phyloP scores from a whole-genome alignment of 2,113 vertebrate species.

The Aspiorhynchus laticeps region DNA sequence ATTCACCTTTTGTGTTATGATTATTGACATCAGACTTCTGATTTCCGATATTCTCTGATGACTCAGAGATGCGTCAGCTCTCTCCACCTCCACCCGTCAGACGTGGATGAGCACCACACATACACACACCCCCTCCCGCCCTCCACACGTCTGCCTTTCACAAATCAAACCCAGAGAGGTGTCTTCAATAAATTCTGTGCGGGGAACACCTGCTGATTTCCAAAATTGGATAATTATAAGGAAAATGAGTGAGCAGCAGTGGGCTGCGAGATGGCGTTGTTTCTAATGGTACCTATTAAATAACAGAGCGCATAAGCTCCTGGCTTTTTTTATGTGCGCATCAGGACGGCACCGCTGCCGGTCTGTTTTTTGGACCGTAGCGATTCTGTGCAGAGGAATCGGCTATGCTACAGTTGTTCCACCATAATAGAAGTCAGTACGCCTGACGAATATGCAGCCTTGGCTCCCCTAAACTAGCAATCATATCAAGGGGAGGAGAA shows the following conservation, averaged over 20 bases:
- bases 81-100: constrained; percentile 39
- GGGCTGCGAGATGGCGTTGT: constrained; percentile 57
- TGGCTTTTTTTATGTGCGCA: constrained; percentile 53
- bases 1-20: neutral
- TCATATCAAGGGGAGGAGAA: constrained; percentile 44
- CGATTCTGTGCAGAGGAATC: constrained; percentile 56
- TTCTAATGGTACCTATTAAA: constrained; percentile 63
- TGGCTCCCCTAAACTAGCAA: constrained; percentile 46
- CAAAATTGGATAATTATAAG: constrained; percentile 61
- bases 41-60: constrained; percentile 6
- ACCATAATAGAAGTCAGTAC: constrained; percentile 67
- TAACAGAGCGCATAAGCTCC: constrained; percentile 56
- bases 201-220: constrained; percentile 61
- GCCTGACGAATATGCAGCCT: constrained; percentile 57
- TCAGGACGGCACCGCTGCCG: constrained; percentile 33
- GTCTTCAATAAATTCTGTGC: constrained; percentile 46
- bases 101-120: constrained; percentile 8
- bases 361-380: constrained; percentile 50
- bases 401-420: constrained; percentile 58
- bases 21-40: neutral
- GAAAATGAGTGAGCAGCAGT: constrained; percentile 57
- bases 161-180: constrained; percentile 53
- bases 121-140: constrained; percentile 3
- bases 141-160: constrained; percentile 33
- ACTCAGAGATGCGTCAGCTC: constrained; percentile 30